phyloP scores from a whole-genome alignment of 23 tunicate genomes.

The Styela clava region DNA sequence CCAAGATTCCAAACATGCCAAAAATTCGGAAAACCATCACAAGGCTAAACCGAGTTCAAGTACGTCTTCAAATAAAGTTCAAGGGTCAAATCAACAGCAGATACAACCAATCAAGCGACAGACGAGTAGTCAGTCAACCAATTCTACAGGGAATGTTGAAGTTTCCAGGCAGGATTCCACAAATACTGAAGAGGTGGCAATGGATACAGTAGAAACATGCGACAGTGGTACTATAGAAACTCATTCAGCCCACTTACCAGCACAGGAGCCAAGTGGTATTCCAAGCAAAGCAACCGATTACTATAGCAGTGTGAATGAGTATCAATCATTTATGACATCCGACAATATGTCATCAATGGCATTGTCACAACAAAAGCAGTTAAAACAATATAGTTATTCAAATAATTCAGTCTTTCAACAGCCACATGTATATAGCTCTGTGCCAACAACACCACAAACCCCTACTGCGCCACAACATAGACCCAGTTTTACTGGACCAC shows the following conservation, averaged over 20 bases:
- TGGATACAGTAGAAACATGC: constrained; percentile 77
- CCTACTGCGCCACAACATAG: constrained; percentile 24
- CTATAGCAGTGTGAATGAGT: constrained; percentile 43
- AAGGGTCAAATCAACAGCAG: background rate
- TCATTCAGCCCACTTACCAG: constrained; percentile 14
- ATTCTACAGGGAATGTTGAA: background rate
- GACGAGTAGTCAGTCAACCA: background rate
- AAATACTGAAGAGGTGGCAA: constrained; percentile 85
- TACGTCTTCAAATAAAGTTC: background rate
- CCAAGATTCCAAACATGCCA: constrained; percentile 34
- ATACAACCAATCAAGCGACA: background rate
- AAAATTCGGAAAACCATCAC: constrained; percentile 15
- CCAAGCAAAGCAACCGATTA: constrained; percentile 30
- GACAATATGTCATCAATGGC: constrained; percentile 27
- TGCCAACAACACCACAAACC: constrained; percentile 20
- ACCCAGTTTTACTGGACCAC: constrained; percentile 17
- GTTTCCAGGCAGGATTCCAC: constrained; percentile 47
- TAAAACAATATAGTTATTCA: constrained; percentile 1
- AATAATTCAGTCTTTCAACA: background rate
- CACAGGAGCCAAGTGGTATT: background rate
- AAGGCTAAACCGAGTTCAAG: constrained; percentile 12
- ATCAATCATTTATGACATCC: constrained; percentile 60
- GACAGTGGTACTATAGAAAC: constrained; percentile 72
- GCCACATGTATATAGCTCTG: background rate
- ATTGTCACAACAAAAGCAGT: background rate